Conservation (phyloP, 2,113 vertebrate genomes). For the Chionodraco myersi region DNA sequence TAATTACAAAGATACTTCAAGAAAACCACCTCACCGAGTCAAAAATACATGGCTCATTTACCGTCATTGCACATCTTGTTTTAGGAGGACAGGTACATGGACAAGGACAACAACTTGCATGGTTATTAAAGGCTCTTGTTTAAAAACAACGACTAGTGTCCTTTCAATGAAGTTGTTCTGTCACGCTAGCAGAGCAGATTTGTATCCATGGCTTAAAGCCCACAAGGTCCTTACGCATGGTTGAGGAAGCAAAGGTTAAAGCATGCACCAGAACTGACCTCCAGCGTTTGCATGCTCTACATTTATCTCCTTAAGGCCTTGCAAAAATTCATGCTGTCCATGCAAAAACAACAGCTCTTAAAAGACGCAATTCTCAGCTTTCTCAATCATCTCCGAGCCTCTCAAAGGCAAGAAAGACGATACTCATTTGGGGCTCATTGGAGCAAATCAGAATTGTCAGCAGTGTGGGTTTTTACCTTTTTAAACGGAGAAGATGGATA, state of each 20-base stretch:
- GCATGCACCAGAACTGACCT: conserved; percentile 32
- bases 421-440: conserved; percentile 73
- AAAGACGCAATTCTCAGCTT: conserved; percentile 37
- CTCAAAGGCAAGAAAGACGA: conserved; percentile 59
- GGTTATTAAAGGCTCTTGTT: conserved; percentile 44
- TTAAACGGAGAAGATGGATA: conserved; percentile 82
- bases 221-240: conserved; percentile 37
- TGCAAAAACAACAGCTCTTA: conserved; percentile 61
- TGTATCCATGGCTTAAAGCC: conserved; percentile 10
- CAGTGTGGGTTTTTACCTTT: conserved; percentile 77
- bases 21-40: too few species aligned
- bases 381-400: conserved; percentile 36
- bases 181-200: background rate
- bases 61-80: conserved; percentile 36
- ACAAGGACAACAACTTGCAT: conserved; percentile 58
- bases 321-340: conserved; percentile 62
- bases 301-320: conserved; percentile 53
- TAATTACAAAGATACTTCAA: too few species aligned
- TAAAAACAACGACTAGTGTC: conserved; percentile 47
- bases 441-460: conserved; percentile 82
- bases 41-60: conserved; percentile 43
- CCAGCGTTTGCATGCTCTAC: conserved; percentile 11
- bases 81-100: conserved; percentile 29
- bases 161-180: conserved; percentile 40
- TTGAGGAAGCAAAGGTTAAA: conserved; percentile 59